phyloP scores from a whole-genome alignment of 2,797 vertebrate species.

The Calcarius lapponicus region DNA sequence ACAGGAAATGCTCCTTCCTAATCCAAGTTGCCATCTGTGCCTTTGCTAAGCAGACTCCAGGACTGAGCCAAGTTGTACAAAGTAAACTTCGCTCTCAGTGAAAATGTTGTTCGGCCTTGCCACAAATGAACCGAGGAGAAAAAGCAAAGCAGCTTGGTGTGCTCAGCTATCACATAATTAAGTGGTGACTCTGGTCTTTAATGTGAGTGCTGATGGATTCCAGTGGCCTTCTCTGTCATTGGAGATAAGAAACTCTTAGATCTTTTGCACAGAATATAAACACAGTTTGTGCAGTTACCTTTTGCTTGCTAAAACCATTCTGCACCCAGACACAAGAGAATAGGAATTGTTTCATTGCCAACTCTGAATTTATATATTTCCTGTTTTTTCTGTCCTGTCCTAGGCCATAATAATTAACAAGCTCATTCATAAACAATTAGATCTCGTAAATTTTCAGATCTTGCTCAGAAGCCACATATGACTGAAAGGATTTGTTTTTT shows the following conservation, averaged over 20 bases:
- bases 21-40: constrained; percentile 5
- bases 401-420: background rate
- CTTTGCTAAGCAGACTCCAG: background rate
- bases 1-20: constrained; percentile 45
- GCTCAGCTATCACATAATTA: background rate
- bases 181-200: background rate
- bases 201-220: background rate
- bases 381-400: background rate
- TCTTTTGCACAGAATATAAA: background rate
- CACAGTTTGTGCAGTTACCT: background rate
- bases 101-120: background rate
- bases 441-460: background rate
- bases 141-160: background rate
- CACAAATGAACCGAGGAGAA: background rate
- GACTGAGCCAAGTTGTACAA: background rate
- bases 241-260: background rate
- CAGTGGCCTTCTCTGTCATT: background rate
- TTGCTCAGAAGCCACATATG: background rate
- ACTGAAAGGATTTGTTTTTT: background rate
- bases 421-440: background rate
- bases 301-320: background rate
- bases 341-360: background rate
- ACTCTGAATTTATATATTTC: background rate
- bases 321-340: background rate
- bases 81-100: background rate